A percentile compares a stretch with the other conserved stretches of the same genome.
These are phyloP conservation scores for Papilio glaucus DNA, from an alignment of 1,140 invertebrate species.

Conservation along the genomic window DNA sequence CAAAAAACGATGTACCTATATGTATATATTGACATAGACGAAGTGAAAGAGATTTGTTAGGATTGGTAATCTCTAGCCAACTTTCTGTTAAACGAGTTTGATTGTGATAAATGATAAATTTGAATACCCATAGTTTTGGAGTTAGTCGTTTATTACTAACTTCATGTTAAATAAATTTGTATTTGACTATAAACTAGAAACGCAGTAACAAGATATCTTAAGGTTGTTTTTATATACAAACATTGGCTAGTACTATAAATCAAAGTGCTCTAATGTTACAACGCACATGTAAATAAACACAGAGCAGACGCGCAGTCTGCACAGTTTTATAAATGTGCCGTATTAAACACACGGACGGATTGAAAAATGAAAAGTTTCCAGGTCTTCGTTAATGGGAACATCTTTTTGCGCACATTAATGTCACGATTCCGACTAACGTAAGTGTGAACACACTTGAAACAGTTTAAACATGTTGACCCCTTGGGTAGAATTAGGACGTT, in stretches of 20 bases:
- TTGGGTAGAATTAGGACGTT: background rate
- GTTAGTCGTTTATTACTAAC: background rate
- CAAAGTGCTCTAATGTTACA: slow-evolving; percentile 49
- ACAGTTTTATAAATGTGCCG: slow-evolving; percentile 51
- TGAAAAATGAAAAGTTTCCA: slow-evolving; percentile 25
- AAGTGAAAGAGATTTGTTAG: no score
- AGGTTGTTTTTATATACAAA: background rate
- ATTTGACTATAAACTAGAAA: background rate
- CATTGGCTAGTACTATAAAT: slow-evolving; percentile 32
- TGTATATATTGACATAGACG: no score
- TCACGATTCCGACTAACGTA: slow-evolving; percentile 6
- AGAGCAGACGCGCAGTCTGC: slow-evolving; percentile 61
- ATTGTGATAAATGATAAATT: background rate
- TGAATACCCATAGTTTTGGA: background rate
- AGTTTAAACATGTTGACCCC: slow-evolving; percentile 14
- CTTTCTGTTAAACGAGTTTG: no score
- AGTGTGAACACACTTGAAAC: slow-evolving; percentile 13
- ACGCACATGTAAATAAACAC: slow-evolving; percentile 52
- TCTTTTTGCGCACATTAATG: slow-evolving; percentile 5
- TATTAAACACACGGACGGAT: slow-evolving; percentile 26
- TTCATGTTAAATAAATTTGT: background rate
- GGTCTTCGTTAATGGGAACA: slow-evolving; percentile 3
- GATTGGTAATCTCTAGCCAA: no score
- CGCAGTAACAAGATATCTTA: background rate
- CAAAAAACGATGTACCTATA: no score